phyloP scores from a whole-genome alignment of 1,140 invertebrate genomes.

The Pinna nobilis region DNA sequence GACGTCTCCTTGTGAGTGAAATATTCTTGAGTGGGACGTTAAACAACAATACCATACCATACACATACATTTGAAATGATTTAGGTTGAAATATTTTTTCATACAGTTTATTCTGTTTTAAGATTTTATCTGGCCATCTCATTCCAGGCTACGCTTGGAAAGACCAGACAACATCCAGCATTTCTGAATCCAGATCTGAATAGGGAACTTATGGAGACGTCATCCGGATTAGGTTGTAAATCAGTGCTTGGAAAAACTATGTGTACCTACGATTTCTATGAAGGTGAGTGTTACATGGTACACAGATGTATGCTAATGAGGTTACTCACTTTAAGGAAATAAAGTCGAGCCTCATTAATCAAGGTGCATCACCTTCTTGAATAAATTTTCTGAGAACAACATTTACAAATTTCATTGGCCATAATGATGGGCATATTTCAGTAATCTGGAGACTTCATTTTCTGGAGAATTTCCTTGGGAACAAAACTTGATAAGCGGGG shows the following conservation, averaged over 20 bases:
- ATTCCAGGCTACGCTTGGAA: conserved; percentile 89
- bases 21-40: conserved; percentile 80
- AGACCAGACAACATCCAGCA: conserved; percentile 88
- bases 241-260: conserved; percentile 95
- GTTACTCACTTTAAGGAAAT: too few species aligned
- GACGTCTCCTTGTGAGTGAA: too few species aligned
- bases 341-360: too few species aligned
- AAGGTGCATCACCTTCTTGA: too few species aligned
- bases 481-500: too few species aligned
- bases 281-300: conserved; percentile 80
- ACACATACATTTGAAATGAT: not conserved
- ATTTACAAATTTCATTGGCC: too few species aligned
- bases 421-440: too few species aligned
- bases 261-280: conserved; percentile 98
- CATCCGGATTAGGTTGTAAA: conserved; percentile 82
- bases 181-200: conserved; percentile 88
- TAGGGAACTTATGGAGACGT: conserved; percentile 83
- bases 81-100: not conserved
- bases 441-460: too few species aligned
- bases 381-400: too few species aligned
- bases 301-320: not conserved
- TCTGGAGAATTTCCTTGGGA: too few species aligned
- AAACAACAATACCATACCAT: not conserved
- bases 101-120: not conserved
- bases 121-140: not conserved